A percentile compares a stretch with the other conserved stretches of the same genome.
Evolutionary conservation across 2,888 invertebrate species (phyloP).

Genomic region (Xylota sylvarum): DNA sequence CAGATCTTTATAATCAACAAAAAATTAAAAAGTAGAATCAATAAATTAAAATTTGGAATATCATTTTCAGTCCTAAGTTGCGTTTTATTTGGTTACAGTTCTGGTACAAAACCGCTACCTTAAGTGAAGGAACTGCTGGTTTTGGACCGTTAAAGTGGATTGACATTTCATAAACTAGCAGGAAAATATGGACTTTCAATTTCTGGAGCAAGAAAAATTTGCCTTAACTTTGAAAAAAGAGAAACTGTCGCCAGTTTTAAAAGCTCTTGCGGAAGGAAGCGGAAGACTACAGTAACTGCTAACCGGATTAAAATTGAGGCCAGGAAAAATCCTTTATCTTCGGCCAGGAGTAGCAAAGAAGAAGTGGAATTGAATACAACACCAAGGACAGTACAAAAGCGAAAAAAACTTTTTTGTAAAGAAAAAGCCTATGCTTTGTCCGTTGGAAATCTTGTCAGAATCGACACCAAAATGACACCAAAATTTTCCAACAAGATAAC

Average conservation of each 20-base stretch:
- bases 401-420: background rate
- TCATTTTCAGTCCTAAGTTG: background rate
- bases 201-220: background rate
- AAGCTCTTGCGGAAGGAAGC: background rate
- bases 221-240: background rate
- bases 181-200: too few relatives aligned
- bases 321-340: background rate
- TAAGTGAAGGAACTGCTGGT: background rate
- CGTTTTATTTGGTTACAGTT: background rate
- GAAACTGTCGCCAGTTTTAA: background rate
- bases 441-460: background rate
- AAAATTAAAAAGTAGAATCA: too few relatives aligned
- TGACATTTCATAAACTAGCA: background rate
- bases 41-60: too few relatives aligned
- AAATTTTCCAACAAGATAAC: background rate
- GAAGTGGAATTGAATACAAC: background rate
- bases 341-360: background rate
- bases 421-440: background rate
- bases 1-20: too few relatives aligned
- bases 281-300: background rate
- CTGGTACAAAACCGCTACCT: constrained; percentile 1
- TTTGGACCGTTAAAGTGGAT: background rate
- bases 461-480: background rate
- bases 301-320: background rate
- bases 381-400: background rate